Evolutionary conservation across 2,888 invertebrate genomes (phyloP), one percentile per base, ranked within the genome.

Genomic region (Folsomia candida): DNA sequence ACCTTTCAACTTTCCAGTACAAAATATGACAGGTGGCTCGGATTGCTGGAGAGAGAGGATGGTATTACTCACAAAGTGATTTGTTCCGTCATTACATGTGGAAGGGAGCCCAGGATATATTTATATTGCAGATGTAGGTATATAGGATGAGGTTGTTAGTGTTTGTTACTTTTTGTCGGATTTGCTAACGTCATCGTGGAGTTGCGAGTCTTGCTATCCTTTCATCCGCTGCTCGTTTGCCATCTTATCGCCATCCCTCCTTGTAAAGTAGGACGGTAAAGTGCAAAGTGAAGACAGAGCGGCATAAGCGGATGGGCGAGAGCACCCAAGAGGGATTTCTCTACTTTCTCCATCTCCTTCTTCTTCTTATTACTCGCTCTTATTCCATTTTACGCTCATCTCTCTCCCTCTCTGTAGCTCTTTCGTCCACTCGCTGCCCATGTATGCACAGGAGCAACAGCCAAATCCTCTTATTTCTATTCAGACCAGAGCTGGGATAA

Each of bases 301-400:
- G n/a, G n/a, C n/a, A n/a, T n/a, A n/a, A n/a, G n/a, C n/a, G n/a
- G n/a, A n/a, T n/a, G n/a, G 37, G 37, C 4, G 6, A 37, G 37
- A 37, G 37, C 14, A 37, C 6, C 37, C 4, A 4, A 4, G 6
- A 37, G 37, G 37, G 37, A 37, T 37, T 14, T 14, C 4, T 37
- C 4, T 37, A 58, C 28, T 37, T 20, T 63, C 64, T 28, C 66
- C 57, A 66, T 66, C 54, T 57, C 54, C 66, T n/a, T n/a, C n/a
- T n/a, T n/a, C n/a, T 47, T 51, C 18, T 61, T 51, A 29, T 26
- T 14, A 14, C 22, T 62, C 47, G 4, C 27, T 9, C 22, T 27
- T 29, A 11, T n/a, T 51, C 22, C 27, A n/a, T 60, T 26, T 47
- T 22, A 22, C 51, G 11, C 25, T 58, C 27, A 1, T 22, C 18